Evolutionary conservation across 2,113 vertebrate species (phyloP), one percentile per base, ranked within the genome.

Genomic region (Podarcis cretensis): DNA sequence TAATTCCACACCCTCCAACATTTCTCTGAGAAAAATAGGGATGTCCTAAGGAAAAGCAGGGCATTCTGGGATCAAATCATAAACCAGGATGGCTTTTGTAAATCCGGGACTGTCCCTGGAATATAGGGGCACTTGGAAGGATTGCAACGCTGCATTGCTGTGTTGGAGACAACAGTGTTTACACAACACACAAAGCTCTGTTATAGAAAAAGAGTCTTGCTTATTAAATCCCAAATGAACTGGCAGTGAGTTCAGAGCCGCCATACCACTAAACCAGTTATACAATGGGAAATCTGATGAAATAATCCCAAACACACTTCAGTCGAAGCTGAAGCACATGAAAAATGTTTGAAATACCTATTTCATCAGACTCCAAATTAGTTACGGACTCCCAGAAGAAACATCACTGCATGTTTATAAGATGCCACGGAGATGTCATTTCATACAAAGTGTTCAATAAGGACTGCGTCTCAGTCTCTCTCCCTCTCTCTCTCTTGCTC

Each of bases 221-320:
- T 89, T 93, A 95, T 92, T 93, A 93, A 96, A 95, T 90, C 85
- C 83, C 85, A 91, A 79, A 89, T 89, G 89, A 93, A 95, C 65
- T 76, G 86, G 85, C 43, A 94, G 79, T 27, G 40, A 93, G 77
- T 92, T 89, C 23, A 23, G 0, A 21, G 85, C 87, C 65, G 74
- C 54, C 88, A 85, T 0, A 1, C 30, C 85, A 89, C 48, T 71
- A 75, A 78, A 84, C 71, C 40, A 69, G 80, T n/a, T 75, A 32
- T 9, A 84, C 1, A 74, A 73, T n/a, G 80, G 83, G 89, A 71
- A 91, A 71, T 21, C 23, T 83, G n/a, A 37, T 73, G 48, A 40
- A 92, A 89, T 92, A 89, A 84, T 84, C 1, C 54, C 30, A 76
- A 21, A 54, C 48, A 90, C 35, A 87, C 32, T 57, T 83, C 78